These are phyloP conservation scores for Nesidiocoris tenuis DNA, from an alignment of 2,888 invertebrate genomes.

Conservation along the genomic window DNA sequence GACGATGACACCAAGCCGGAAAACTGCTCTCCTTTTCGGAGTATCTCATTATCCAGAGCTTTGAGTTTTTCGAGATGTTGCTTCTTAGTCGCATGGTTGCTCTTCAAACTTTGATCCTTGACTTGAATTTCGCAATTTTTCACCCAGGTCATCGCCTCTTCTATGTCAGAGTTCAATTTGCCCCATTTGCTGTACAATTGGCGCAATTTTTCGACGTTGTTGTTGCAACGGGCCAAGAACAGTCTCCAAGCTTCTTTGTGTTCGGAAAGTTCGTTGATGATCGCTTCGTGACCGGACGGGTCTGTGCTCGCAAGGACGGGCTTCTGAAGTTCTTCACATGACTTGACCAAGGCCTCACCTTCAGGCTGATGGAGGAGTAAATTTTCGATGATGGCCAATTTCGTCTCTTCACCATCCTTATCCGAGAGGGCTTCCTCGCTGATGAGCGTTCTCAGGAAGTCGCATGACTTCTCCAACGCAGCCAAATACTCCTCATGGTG, in stretches of 20 bases:
- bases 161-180: slow-evolving; percentile 74
- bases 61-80: slow-evolving; percentile 75
- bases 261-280: slow-evolving; percentile 72
- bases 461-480: slow-evolving; percentile 77
- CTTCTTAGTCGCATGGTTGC: slow-evolving; percentile 78
- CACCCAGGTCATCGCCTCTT: slow-evolving; percentile 79
- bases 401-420: slow-evolving; percentile 74
- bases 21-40: slow-evolving; percentile 67
- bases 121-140: slow-evolving; percentile 80
- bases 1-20: slow-evolving; percentile 69
- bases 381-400: slow-evolving; percentile 72
- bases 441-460: slow-evolving; percentile 77
- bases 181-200: slow-evolving; percentile 77
- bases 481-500: slow-evolving; percentile 82
- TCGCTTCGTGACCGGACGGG: slow-evolving; percentile 69
- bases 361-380: slow-evolving; percentile 70
- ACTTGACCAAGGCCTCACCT: slow-evolving; percentile 69
- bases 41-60: slow-evolving; percentile 69
- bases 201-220: slow-evolving; percentile 70
- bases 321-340: slow-evolving; percentile 70
- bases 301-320: slow-evolving; percentile 75
- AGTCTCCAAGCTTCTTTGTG: slow-evolving; percentile 73
- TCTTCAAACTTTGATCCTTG: slow-evolving; percentile 85
- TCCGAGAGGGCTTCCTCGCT: slow-evolving; percentile 77
- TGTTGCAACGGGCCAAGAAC: slow-evolving; percentile 69